Base-by-base conservation (phyloP, 2,113 vertebrate species). In the Hydropotes inermis region DNA sequence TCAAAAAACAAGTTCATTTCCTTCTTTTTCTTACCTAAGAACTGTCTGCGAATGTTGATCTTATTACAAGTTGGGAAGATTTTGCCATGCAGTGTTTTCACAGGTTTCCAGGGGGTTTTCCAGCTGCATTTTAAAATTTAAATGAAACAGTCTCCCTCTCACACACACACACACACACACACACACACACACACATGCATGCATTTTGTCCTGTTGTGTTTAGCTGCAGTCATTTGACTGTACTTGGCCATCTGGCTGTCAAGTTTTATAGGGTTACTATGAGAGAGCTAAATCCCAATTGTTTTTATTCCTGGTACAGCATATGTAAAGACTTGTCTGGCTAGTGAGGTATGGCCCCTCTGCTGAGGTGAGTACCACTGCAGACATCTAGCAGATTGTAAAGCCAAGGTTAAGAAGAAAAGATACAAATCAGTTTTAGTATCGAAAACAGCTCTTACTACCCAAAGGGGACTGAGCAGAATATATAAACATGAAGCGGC, bases 341-440 rank as follows among this genome's bases (percentile, higher is more conserved):
- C 33, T 67, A 50, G 36, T 43, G 57, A 96, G 17, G 45, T 7
- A 83, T 0, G 2, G 39, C 13, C 11, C 50, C 36, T 87, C 91
- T 90, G 50, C 43, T 74, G 50, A 93, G 27, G 61, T 15, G 43
- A 78, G 30, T 50, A 15, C 15, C 1, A 3, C 47, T 91, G 60
- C 52, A 92, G 89, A 88, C 28, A 78, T 64, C 43, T 30, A 91
- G 76, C 27, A 30, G 39, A 84, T 36, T 50, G 30, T 8, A 54
- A 25, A 93, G 54, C 10, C 25, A 83, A 97, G 84, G 11, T 19
- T 95, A 96, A 95, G 76, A 11, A 61, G 94, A 86, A 89, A 61
- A 39, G 93, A 92, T n/a, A 67, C 64, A 86, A 97, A 96, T 97
- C 85, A 93, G 23, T 86, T 96, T 97, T 97, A 94, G 64, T 79